Evolutionary conservation across 2,797 vertebrate species (phyloP), one percentile per base, ranked within the genome.

Genomic region (Cirrhinus molitorella): DNA sequence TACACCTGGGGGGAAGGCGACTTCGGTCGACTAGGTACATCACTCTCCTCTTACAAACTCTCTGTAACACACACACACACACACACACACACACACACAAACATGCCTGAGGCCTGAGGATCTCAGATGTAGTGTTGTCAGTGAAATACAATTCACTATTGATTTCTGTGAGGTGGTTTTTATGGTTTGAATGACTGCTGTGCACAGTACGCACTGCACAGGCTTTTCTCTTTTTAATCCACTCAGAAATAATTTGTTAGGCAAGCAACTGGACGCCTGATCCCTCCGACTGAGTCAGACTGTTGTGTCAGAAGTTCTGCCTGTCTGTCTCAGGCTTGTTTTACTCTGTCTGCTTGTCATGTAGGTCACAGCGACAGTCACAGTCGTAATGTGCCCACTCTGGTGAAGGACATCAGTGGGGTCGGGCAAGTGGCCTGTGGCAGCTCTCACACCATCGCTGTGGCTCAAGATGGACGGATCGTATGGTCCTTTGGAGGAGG

Each of bases 1-100:
- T 96, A 96, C 91, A 95, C 95, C 0, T 96, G 95, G 95, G 95
- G 95, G 0, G 95, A 96, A 90, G 95, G 95, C 83, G 95, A 96
- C 68, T 96, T 96, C 74, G 95, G 95, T 28, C 89, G 95, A 90
- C 89, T 96, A 65, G 95, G 95, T 96, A 90, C 81, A 76, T 80
- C 28, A 37, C 67, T 83, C 25, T 71, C 47, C 37, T 65, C 45
- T 74, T 82, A 31, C 37, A 67, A 47, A 47, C 61, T 43, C 16
- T 47, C n/a, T 14, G 4, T 13, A 21, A 5, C 34, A 19, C 77
- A 66, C 45, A 57, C 34, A 19, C 67, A 57, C 73, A 83, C 51
- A 28, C 31, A 53, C 34, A 19, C 77, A 66, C 45, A 57, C 34
- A 19, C 67, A 57, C 73, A 83, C 51, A 28, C 31, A 28, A 57